Evolutionary conservation across 2,888 invertebrate genomes (phyloP).

Genomic region (Troilus luridus): DNA sequence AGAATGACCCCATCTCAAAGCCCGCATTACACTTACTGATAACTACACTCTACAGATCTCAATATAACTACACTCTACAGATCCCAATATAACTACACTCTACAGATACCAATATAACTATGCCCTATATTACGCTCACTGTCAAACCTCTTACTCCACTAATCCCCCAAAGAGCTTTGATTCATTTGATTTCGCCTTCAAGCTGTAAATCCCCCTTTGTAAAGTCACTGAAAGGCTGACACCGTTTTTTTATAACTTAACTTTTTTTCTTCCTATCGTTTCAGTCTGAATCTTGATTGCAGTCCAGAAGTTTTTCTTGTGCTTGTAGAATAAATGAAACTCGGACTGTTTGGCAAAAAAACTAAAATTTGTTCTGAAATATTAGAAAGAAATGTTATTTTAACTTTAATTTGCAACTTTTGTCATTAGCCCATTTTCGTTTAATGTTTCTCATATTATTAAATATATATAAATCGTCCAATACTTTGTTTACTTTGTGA

Average conservation of each 20-base stretch:
- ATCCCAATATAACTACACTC: background rate
- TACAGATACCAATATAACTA: background rate
- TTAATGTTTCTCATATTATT: background rate
- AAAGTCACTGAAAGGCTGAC: background rate
- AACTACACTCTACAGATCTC: conserved; percentile 20
- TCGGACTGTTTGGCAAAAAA: background rate
- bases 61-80: conserved; percentile 6
- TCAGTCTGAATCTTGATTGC: background rate
- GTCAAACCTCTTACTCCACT: background rate
- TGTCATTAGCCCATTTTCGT: background rate
- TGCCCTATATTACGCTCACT: conserved; percentile 6
- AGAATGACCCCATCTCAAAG: conserved; percentile 32
- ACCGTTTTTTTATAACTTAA: background rate
- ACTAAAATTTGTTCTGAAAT: background rate
- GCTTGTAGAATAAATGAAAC: background rate
- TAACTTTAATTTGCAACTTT: background rate
- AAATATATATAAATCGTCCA: background rate
- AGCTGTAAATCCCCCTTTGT: conserved; percentile 3
- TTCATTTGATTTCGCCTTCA: background rate
- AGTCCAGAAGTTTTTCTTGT: background rate
- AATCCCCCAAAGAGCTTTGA: background rate
- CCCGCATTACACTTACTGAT: conserved; percentile 49
- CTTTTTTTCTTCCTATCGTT: background rate
- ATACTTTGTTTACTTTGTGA: no score
- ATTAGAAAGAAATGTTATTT: background rate